These are phyloP conservation scores for Acanthochromis polyacanthus DNA, from an alignment of 2,113 vertebrate genomes.

Conservation along the genomic window DNA sequence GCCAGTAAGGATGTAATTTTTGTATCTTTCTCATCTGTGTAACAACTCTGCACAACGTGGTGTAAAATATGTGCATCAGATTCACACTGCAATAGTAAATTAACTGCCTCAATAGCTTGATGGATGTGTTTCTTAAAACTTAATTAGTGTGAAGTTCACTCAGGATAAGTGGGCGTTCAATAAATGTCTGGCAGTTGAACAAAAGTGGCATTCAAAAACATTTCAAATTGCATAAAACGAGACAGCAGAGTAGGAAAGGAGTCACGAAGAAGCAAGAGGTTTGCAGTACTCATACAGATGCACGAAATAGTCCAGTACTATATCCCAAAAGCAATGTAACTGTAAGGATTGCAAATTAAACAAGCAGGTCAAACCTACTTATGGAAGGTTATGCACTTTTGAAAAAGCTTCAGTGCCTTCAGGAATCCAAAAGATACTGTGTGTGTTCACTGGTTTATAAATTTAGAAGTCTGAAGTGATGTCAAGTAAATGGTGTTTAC, in stretches of 20 bases:
- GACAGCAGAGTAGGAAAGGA: slow-evolving; percentile 20
- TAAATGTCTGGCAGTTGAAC: slow-evolving; percentile 82
- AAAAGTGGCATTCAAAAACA: slow-evolving; percentile 78
- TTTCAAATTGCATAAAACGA: slow-evolving; percentile 71
- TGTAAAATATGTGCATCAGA: slow-evolving; percentile 60
- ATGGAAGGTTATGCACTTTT: neutral
- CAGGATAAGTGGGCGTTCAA: slow-evolving; percentile 84
- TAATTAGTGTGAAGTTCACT: slow-evolving; percentile 86
- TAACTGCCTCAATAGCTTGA: slow-evolving; percentile 83
- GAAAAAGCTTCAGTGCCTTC: neutral
- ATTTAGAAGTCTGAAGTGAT: no score
- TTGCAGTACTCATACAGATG: neutral
- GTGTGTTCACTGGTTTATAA: no score
- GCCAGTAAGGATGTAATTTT: neutral
- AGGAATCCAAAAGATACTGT: neutral
- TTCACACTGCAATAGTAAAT: slow-evolving; percentile 76
- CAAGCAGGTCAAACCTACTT: neutral
- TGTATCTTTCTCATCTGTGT: slow-evolving; percentile 15
- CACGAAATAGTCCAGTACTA: neutral
- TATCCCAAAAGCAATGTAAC: neutral
- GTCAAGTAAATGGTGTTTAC: no score
- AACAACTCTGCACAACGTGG: slow-evolving; percentile 28
- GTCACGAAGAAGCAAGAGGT: neutral
- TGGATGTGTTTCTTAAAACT: slow-evolving; percentile 86
- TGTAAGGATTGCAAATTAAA: neutral